Evolutionary conservation across 2,888 invertebrate species (phyloP), one percentile per base, ranked within the genome.

Genomic region (Drosophila parthenogenetica): DNA sequence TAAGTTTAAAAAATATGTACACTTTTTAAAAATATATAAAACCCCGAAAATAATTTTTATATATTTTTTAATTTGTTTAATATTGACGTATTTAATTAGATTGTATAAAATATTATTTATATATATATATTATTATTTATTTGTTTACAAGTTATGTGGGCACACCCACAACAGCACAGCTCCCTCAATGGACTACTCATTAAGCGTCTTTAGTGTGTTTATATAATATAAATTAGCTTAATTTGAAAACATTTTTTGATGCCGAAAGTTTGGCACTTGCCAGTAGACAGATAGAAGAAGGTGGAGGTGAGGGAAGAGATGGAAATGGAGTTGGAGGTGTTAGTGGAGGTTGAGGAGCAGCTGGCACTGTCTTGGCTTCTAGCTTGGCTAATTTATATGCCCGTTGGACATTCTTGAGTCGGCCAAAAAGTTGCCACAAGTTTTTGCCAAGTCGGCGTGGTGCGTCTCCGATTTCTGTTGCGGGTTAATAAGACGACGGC

Each of bases 221-320:
- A 87, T 88, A 84, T 86, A 70, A 84, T 88, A 88, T 86, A 88
- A 86, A 86, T 86, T 86, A 88, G 86, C 81, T 86, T 86, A 86
- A 86, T 88, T 86, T 86, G 78, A 84, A 78, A 86, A 86, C 87
- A 85, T 87, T 85, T 87, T 85, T 85, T 87, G 85, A 87, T 81
- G 85, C 87, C 86, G 77, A 85, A 83, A 83, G 50, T 81, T 84
- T 87, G 73, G 78, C 85, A 78, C 79, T 71, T 87, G 72, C 65
- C 57, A 51, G 59, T 14, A 61, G 65, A 67, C 54, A 50, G 63
- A 55, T 49, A 67, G 53, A 22, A 16, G 7, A 39, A 35, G 25
- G 29, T n/a, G 25, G 32, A 29, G 54, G 5, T 4, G 5, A n/a
- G n/a, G n/a, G n/a, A n/a, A n/a, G 17, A 3, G 32, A 5, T 0